A percentile compares a stretch with the other conserved stretches of the same genome.
phyloP scores from a whole-genome alignment of 2,113 vertebrate genomes.

The Psittacula cyanocephala region DNA sequence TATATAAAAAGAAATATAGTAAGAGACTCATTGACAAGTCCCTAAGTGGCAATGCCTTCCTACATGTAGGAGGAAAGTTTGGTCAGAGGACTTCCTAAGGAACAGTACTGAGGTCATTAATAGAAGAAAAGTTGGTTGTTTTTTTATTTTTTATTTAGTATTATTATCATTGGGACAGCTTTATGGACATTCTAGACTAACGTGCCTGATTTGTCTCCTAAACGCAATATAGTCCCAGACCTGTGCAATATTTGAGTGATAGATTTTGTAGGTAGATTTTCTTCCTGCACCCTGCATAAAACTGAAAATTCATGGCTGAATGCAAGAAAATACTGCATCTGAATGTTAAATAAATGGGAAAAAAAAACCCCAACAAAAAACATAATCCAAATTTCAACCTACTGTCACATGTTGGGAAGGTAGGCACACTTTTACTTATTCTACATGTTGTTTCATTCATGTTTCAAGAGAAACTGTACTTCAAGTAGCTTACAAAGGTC shows the following conservation, averaged over 20 bases:
- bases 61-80: not conserved
- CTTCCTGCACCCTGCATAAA: not conserved
- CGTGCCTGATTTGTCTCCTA: not conserved
- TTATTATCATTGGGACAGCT: not conserved
- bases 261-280: not conserved
- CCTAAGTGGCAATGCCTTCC: not conserved
- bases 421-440: not conserved
- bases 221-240: not conserved
- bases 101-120: not conserved
- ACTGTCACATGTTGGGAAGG: not conserved
- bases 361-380: not conserved
- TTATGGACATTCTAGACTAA: not conserved
- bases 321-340: not conserved
- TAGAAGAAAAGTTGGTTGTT: not conserved
- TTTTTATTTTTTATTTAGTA: not conserved
- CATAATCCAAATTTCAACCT: not conserved
- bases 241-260: not conserved
- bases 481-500: not conserved
- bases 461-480: not conserved
- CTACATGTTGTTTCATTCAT: not conserved
- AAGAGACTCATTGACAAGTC: not conserved
- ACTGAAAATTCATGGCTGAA: not conserved
- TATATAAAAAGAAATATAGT: not conserved
- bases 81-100: not conserved
- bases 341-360: not conserved